Percentiles rank a stretch among this genome's conserved stretches.
Evolutionary conservation across 2,888 invertebrate genomes (phyloP).

Genomic region (Coronaproctus castanopsis): DNA sequence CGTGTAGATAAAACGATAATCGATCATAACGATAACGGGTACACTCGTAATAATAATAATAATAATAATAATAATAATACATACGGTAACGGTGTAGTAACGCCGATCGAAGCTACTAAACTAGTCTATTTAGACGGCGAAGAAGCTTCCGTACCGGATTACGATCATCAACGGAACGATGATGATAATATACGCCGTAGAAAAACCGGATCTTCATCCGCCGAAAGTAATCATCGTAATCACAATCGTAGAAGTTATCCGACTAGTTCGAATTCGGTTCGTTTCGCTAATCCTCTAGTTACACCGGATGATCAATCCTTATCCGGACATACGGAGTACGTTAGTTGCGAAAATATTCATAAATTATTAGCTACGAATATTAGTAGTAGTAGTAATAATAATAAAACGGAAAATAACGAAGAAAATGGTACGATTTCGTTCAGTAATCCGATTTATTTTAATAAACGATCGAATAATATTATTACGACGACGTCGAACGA

Average conservation of each 20-base stretch:
- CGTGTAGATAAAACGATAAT: conserved; percentile 3
- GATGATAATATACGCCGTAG: neutral
- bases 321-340: conserved; percentile 50
- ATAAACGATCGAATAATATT: neutral
- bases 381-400: neutral
- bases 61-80: conserved; percentile 7
- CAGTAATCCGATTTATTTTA: conserved; percentile 9
- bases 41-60: conserved; percentile 5
- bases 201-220: conserved; percentile 19
- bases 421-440: conserved; percentile 3
- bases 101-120: conserved; percentile 44
- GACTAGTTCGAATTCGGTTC: conserved; percentile 33
- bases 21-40: conserved; percentile 1
- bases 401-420: conserved; percentile 3
- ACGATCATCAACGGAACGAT: conserved; percentile 22
- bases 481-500: neutral
- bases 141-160: conserved; percentile 30
- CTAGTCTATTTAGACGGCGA: conserved; percentile 50
- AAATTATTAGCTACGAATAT: conserved; percentile 6
- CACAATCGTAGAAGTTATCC: conserved; percentile 23
- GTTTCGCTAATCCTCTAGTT: conserved; percentile 29
- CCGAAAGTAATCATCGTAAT: too few relatives aligned
- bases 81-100: conserved; percentile 25
- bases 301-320: conserved; percentile 22
- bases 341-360: conserved; percentile 43